A percentile compares a stretch with the other conserved stretches of the same genome.
Conservation (phyloP, 2,797 vertebrate species). For the Propithecus deckenii region DNA sequence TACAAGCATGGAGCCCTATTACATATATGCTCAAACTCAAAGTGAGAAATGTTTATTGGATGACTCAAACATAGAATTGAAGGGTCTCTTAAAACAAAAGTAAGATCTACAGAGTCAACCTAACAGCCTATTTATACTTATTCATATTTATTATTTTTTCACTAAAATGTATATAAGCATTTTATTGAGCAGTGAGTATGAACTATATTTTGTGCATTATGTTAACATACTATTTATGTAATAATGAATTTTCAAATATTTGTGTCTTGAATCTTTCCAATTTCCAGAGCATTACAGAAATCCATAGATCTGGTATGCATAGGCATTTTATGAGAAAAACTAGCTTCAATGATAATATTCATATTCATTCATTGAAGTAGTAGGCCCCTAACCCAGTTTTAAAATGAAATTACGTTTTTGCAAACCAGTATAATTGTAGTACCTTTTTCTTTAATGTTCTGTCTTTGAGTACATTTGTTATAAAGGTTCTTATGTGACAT, state of each 20-base stretch:
- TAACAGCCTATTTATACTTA: neutral
- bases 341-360: slow-evolving; percentile 12
- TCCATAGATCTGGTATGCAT: neutral
- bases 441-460: slow-evolving; percentile 24
- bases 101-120: neutral
- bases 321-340: slow-evolving; percentile 52
- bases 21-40: slow-evolving; percentile 18
- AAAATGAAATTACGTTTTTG: slow-evolving; percentile 45
- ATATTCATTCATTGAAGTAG: neutral
- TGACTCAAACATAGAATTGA: slow-evolving; percentile 42
- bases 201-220: slow-evolving; percentile 1
- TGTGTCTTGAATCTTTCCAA: neutral
- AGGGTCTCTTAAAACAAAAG: slow-evolving; percentile 49
- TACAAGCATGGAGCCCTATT: neutral
- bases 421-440: neutral
- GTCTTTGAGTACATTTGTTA: slow-evolving; percentile 35
- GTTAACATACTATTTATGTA: neutral
- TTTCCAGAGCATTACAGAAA: slow-evolving; percentile 53
- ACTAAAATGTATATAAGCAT: neutral
- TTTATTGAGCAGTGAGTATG: neutral
- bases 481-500: neutral
- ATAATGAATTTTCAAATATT: neutral
- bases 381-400: slow-evolving; percentile 24
- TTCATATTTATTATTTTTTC: neutral
- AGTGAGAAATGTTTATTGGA: slow-evolving; percentile 49